Base-by-base conservation (phyloP, 1,140 invertebrate species). In the Saxidomus purpurata region DNA sequence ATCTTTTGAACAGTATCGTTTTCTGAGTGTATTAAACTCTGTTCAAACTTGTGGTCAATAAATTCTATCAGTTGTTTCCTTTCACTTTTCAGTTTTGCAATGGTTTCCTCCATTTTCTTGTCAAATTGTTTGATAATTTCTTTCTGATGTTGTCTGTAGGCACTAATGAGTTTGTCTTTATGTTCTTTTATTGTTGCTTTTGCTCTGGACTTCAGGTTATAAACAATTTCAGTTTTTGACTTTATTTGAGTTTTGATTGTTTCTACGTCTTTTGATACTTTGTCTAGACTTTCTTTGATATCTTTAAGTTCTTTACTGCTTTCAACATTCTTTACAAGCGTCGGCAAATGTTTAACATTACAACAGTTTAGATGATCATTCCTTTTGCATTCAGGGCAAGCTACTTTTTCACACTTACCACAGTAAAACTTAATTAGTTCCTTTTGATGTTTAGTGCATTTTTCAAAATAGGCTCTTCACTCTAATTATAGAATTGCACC, bases 381-480 rank as follows among this genome's bases (percentile, higher is more conserved):
- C 8, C 19, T n/a, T 28, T 38, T 71, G 34, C 67, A 71, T 4
- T 71, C 22, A 0, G 15, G 11, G 38, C 67, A 71, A 19, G 31
- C 67, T 38, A 19, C 0, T 38, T 36, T 40, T 22, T 71, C 34
- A 40, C 67, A 71, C 6, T 36, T 22, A 38, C 17, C 13, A 38
- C 67, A 71, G 34, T 19, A 71, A 71, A 38, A 71, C 17, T 71
- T 71, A 19, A 71, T 36, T 8, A 71, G 34, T 15, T 71, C 13
- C 19, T 38, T 15, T 31, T 31, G 34, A 71, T 71, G 67, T 15
- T 13, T 38, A 4, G 67, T 31, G 25, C 67, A 71, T 38, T 40
- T 71, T 15, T 71, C 34, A 36, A 71, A 71, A 40, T n/a, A 71
- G 34, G n/a, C n/a, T n/a, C n/a, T n/a, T n/a, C n/a, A n/a, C n/a